Conservation (phyloP, 92 coral and sea anemone species). For the Micromussa lordhowensis region DNA sequence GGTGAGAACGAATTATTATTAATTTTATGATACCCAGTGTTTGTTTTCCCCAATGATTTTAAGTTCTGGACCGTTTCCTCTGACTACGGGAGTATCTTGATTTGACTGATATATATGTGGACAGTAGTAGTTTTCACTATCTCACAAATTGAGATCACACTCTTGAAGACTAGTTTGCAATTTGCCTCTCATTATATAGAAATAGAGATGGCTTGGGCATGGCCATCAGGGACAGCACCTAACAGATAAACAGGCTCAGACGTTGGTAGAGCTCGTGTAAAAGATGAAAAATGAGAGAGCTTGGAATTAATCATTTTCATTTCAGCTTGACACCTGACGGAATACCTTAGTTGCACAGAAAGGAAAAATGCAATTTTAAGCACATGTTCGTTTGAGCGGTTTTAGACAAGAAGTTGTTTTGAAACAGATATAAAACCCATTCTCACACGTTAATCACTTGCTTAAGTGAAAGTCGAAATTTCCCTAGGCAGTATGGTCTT, state of each 20-base stretch:
- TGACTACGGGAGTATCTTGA: not conserved
- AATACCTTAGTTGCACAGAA: not conserved
- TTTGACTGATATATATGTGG: no score
- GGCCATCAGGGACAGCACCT: not conserved
- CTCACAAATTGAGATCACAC: not conserved
- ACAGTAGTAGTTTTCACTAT: not conserved
- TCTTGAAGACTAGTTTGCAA: not conserved
- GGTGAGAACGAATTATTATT: slow-evolving; percentile 18
- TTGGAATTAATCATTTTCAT: not conserved
- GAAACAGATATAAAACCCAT: not conserved
- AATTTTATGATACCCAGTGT: not conserved
- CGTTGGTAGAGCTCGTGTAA: not conserved
- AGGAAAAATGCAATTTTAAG: not conserved
- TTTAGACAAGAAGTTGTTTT: no score
- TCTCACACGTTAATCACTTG: not conserved
- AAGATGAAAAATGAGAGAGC: no score
- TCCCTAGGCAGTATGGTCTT: not conserved
- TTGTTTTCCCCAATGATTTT: not conserved
- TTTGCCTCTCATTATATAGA: not conserved
- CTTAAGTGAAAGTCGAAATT: not conserved
- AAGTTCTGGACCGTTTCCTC: no score
- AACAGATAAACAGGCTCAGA: not conserved
- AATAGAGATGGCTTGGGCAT: not conserved
- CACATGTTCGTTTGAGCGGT: not conserved
- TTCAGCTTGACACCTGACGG: not conserved